Conservation (phyloP, 2,113 vertebrate genomes). For the Buteo buteo region DNA sequence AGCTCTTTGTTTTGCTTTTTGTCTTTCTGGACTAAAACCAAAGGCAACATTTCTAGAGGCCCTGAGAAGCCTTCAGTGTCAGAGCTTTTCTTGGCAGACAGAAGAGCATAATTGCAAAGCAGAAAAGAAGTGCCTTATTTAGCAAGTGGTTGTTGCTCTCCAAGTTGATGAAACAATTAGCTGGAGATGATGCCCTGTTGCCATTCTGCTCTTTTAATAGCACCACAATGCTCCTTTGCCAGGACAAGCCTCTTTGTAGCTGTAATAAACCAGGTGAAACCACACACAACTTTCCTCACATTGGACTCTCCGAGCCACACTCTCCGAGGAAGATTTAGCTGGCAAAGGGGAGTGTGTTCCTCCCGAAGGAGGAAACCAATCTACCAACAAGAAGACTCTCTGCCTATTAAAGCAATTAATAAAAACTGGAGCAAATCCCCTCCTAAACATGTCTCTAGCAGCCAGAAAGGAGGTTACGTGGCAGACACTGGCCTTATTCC, state of each 20-base stretch:
- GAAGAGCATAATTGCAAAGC: constrained; percentile 17
- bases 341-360: not conserved
- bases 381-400: not conserved
- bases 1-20: not conserved
- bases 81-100: constrained; percentile 38
- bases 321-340: not conserved
- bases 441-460: not conserved
- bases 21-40: constrained; percentile 18
- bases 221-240: not conserved
- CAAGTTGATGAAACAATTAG: constrained; percentile 39
- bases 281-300: rapidly evolving
- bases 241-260: not conserved
- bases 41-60: not conserved
- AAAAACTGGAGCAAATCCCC: not conserved
- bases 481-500: not conserved
- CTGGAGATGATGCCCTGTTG: not conserved
- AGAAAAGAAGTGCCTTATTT: constrained; percentile 15
- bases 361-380: not conserved
- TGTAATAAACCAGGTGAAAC: not conserved
- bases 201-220: not conserved
- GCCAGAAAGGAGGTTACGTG: not conserved
- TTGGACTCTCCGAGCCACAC: rapidly evolving
- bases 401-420: not conserved
- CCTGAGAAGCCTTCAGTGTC: not conserved
- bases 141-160: not conserved